phyloP scores from a whole-genome alignment of 1,140 invertebrate species.

The Bombus polaris region DNA sequence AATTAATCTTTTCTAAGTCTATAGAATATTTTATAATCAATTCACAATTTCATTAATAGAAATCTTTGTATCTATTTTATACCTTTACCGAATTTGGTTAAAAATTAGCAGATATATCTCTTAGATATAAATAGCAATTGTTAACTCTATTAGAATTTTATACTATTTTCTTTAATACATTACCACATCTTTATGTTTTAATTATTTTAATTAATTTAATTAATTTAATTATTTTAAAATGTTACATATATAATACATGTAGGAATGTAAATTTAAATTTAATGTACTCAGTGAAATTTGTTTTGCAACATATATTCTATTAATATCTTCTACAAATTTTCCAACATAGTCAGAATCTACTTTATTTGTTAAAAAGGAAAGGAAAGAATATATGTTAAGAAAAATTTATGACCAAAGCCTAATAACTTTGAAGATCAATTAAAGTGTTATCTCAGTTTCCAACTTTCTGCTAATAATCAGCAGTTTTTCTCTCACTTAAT shows the following conservation, averaged over 20 bases:
- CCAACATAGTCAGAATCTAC: conserved; percentile 48
- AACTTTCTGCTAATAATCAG: conserved; percentile 53
- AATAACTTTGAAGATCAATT: conserved; percentile 31
- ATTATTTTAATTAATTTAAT: too few relatives aligned
- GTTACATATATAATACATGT: not conserved
- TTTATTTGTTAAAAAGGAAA: conserved; percentile 21
- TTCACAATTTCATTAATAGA: not conserved
- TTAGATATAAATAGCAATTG: not conserved
- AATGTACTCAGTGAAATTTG: not conserved
- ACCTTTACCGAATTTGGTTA: not conserved
- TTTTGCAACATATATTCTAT: not conserved
- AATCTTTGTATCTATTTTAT: not conserved
- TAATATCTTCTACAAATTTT: conserved; percentile 19
- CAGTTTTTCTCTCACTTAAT: conserved; percentile 62
- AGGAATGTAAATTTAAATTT: not conserved
- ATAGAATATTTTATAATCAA: not conserved
- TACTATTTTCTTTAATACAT: not conserved
- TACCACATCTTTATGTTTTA: not conserved
- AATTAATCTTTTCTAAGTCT: conserved; percentile 1
- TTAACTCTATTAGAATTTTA: conserved; percentile 1
- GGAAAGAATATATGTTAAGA: conserved; percentile 19
- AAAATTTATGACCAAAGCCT: conserved; percentile 27
- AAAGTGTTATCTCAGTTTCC: conserved; percentile 35
- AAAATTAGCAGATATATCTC: not conserved
- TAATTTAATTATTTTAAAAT: not conserved